Evolutionary conservation across 2,797 vertebrate genomes (phyloP).

Genomic region (Sphenodon punctatus): DNA sequence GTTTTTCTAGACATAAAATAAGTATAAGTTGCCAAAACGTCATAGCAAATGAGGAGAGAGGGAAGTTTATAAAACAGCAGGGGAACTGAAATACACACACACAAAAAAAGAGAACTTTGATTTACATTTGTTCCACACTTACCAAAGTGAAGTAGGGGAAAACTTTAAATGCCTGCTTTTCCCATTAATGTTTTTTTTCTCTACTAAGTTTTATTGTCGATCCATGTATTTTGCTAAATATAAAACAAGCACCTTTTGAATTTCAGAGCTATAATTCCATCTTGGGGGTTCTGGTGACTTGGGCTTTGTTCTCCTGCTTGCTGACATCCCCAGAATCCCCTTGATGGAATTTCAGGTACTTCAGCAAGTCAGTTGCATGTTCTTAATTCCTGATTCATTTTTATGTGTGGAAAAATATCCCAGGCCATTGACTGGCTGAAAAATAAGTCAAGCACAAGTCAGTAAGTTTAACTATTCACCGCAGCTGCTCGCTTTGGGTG

Average conservation of each 20-base stretch:
- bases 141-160: slow-evolving; percentile 15
- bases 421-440: slow-evolving; percentile 21
- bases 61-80: slow-evolving; percentile 68
- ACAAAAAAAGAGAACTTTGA: slow-evolving; percentile 43
- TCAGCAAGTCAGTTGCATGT: slow-evolving; percentile 5
- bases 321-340: slow-evolving; percentile 25
- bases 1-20: slow-evolving; percentile 32
- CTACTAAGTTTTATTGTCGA: slow-evolving; percentile 22
- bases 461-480: slow-evolving; percentile 9
- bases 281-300: neutral
- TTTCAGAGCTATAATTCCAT: neutral
- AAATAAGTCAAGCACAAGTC: slow-evolving; percentile 13
- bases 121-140: slow-evolving; percentile 32
- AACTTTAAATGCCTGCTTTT: slow-evolving; percentile 42
- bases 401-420: slow-evolving; percentile 24
- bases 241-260: slow-evolving; percentile 10
- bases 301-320: slow-evolving; percentile 35
- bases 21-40: too few species aligned
- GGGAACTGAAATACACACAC: slow-evolving; percentile 25
- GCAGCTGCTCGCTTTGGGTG: slow-evolving; percentile 16
- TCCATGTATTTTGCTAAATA: slow-evolving; percentile 20
- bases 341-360: slow-evolving; percentile 1
- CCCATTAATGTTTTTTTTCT: slow-evolving; percentile 35
- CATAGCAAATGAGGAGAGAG: slow-evolving; percentile 46
- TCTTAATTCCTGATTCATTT: slow-evolving; percentile 48